A percentile compares a stretch with the other conserved stretches of the same genome.
Evolutionary conservation across 2,888 invertebrate genomes (phyloP).

Genomic region (Boloria selene): DNA sequence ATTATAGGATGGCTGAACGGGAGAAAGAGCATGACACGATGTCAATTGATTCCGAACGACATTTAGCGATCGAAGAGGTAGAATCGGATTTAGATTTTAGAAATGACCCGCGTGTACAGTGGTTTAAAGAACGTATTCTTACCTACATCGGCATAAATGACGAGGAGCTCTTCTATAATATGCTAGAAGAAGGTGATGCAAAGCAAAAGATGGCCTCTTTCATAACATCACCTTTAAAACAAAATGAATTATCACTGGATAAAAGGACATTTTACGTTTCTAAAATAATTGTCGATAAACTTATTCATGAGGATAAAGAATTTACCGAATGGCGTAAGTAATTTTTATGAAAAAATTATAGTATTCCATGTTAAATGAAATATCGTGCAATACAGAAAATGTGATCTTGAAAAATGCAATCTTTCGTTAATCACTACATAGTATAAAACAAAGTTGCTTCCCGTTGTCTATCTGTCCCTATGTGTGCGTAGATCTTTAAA

Average conservation of each 20-base stretch:
- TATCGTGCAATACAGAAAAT: too few relatives aligned
- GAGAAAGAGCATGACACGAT: conserved; percentile 18
- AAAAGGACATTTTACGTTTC: conserved; percentile 85
- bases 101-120: conserved; percentile 83
- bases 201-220: conserved; percentile 66
- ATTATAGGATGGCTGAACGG: conserved; percentile 4
- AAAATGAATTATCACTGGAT: conserved; percentile 68
- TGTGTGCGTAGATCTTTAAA: too few relatives aligned
- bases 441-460: too few relatives aligned
- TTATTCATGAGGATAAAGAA: conserved; percentile 87
- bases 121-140: conserved; percentile 86
- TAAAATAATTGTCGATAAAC: conserved; percentile 87
- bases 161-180: conserved; percentile 82
- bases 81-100: conserved; percentile 49
- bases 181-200: conserved; percentile 79
- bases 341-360: background rate
- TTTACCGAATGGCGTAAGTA: conserved; percentile 88
- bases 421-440: too few relatives aligned
- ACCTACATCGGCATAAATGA: conserved; percentile 80
- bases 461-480: too few relatives aligned
- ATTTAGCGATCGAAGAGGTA: conserved; percentile 26
- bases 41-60: conserved; percentile 29
- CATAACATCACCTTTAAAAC: conserved; percentile 52
- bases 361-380: background rate
- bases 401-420: too few relatives aligned